Conservation (phyloP, 2,113 vertebrate species). For the Callocephalon fimbriatum region DNA sequence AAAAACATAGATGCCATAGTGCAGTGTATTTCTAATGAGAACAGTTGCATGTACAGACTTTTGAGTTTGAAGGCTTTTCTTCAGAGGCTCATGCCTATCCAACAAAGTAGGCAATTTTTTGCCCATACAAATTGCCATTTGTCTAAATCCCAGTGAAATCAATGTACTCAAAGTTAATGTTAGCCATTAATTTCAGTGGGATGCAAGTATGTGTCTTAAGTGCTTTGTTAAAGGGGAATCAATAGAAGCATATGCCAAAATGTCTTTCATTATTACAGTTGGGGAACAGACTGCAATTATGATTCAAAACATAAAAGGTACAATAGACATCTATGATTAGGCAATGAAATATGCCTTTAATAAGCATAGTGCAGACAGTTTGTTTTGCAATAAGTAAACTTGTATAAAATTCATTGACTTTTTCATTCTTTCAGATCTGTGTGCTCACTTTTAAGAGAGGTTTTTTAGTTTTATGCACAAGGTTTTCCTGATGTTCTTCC, state of each 20-base stretch:
- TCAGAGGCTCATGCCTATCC: not conserved
- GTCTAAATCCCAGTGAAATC: slow-evolving; percentile 25
- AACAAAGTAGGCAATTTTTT: not conserved
- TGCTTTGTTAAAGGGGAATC: slow-evolving; percentile 34
- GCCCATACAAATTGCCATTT: not conserved
- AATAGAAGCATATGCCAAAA: slow-evolving; percentile 41
- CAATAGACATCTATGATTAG: slow-evolving; percentile 45
- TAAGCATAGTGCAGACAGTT: slow-evolving; percentile 57
- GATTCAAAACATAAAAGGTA: slow-evolving; percentile 57
- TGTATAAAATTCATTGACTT: slow-evolving; percentile 62
- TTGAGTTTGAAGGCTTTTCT: not conserved
- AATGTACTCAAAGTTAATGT: not conserved
- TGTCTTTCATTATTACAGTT: slow-evolving; percentile 38
- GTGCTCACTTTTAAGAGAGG: not conserved
- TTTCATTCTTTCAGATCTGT: slow-evolving; percentile 53
- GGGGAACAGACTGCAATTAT: slow-evolving; percentile 52
- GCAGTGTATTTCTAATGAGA: not conserved
- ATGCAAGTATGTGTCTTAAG: slow-evolving; percentile 5
- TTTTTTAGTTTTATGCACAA: slow-evolving; percentile 25
- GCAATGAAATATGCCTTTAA: slow-evolving; percentile 67
- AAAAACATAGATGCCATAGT: not conserved
- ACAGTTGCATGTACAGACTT: not conserved
- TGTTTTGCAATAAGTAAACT: slow-evolving; percentile 63
- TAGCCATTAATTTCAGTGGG: slow-evolving; percentile 23
- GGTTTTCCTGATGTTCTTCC: slow-evolving; percentile 62